Percentiles rank a stretch among this genome's conserved stretches.
Conservation (phyloP, 1,140 invertebrate species). For the Phocides pigmalion region DNA sequence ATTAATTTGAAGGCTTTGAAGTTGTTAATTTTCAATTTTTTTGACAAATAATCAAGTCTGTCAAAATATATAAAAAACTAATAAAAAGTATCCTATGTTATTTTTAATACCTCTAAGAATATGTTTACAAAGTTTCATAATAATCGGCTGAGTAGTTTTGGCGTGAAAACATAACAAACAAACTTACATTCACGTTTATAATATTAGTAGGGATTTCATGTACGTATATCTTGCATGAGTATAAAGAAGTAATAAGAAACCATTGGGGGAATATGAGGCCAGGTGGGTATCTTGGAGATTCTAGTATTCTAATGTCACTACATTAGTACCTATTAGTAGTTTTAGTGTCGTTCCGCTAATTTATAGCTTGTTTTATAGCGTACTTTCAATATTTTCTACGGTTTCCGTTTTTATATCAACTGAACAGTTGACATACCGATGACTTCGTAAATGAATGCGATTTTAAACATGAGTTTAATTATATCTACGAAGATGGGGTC, state of each 20-base stretch:
- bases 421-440: neutral
- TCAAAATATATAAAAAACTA: too few species aligned
- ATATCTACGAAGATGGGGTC: too few species aligned
- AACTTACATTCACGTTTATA: too few species aligned
- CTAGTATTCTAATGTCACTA: slow-evolving; percentile 6
- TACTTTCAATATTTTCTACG: neutral
- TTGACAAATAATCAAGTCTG: too few species aligned
- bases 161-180: too few species aligned
- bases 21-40: too few species aligned
- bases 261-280: neutral
- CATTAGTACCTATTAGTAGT: slow-evolving; percentile 12
- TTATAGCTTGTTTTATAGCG: neutral
- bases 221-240: slow-evolving; percentile 11
- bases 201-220: slow-evolving; percentile 16
- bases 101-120: too few species aligned
- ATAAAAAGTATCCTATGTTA: too few species aligned
- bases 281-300: slow-evolving; percentile 23
- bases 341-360: slow-evolving; percentile 12
- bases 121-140: too few species aligned
- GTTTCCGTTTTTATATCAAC: neutral
- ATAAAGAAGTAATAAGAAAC: slow-evolving; percentile 1
- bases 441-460: neutral
- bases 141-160: too few species aligned
- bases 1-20: too few species aligned
- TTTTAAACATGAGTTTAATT: too few species aligned